Evolutionary conservation across 2,888 invertebrate genomes (phyloP).

Genomic region (Adelphocoris suturalis): DNA sequence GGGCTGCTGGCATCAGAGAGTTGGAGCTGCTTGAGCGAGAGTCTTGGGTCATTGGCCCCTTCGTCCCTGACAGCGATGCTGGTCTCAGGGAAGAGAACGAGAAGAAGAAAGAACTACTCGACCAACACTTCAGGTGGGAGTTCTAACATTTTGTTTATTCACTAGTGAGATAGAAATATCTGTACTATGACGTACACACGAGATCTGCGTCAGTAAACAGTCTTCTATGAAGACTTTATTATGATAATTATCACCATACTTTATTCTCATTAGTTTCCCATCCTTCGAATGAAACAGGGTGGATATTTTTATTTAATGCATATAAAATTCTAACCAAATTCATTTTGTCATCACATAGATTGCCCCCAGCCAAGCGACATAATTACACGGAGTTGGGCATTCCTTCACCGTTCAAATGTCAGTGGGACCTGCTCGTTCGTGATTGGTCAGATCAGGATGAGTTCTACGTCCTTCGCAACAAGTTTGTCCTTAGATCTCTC

Average conservation of each 20-base stretch:
- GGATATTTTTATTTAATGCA: too few relatives aligned
- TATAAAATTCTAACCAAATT: too few relatives aligned
- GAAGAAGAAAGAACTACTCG: constrained; percentile 79
- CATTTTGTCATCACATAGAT: constrained; percentile 77
- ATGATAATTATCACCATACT: too few relatives aligned
- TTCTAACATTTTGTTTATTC: too few relatives aligned
- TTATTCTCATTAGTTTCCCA: too few relatives aligned
- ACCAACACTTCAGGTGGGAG: constrained; percentile 82
- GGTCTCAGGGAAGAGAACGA: constrained; percentile 82
- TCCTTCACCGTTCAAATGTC: constrained; percentile 87
- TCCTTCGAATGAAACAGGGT: too few relatives aligned
- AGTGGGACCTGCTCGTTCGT: constrained; percentile 85
- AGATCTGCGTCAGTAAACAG: too few relatives aligned
- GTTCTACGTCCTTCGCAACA: constrained; percentile 84
- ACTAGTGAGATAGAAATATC: too few relatives aligned
- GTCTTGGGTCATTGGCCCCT: constrained; percentile 81
- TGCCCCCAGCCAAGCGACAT: constrained; percentile 91
- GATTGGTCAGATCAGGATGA: constrained; percentile 82
- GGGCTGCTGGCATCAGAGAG: constrained; percentile 90
- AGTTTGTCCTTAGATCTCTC: constrained; percentile 80
- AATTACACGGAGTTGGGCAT: constrained; percentile 90
- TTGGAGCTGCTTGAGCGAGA: constrained; percentile 85
- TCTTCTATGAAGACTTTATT: too few relatives aligned
- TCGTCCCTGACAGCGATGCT: constrained; percentile 87
- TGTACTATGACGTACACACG: too few relatives aligned